Evolutionary conservation across 2,888 invertebrate species (phyloP).

Genomic region (Ophioninae sp.): DNA sequence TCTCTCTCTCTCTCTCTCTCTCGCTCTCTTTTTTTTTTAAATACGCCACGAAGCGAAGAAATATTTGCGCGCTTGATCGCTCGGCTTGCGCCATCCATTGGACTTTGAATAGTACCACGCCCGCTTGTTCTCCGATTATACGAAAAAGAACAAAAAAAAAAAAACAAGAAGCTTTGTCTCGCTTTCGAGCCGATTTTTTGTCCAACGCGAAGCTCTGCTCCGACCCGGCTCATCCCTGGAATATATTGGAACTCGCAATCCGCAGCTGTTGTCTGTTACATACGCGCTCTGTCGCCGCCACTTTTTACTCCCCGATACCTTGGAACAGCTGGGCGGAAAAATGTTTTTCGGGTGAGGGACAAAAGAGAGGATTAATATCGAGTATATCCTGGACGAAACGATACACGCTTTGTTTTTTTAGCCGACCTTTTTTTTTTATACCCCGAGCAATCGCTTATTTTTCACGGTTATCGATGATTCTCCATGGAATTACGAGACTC

Average conservation of each 20-base stretch:
- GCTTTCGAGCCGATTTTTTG: conserved; percentile 42
- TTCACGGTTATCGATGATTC: conserved; percentile 9
- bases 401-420: conserved; percentile 13
- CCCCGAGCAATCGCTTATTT: not conserved
- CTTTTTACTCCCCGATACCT: not conserved
- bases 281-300: not conserved
- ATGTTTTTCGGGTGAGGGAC: conserved; percentile 24
- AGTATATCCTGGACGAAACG: conserved; percentile 25
- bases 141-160: conserved; percentile 27
- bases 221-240: conserved; percentile 37
- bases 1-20: not conserved
- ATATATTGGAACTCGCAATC: conserved; percentile 39
- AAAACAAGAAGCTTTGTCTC: conserved; percentile 12
- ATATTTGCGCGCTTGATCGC: conserved; percentile 1
- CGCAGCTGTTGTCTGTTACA: conserved; percentile 6
- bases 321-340: conserved; percentile 25
- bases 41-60: not conserved
- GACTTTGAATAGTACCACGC: not conserved
- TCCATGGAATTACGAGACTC: conserved; percentile 30
- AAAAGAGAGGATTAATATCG: conserved; percentile 56
- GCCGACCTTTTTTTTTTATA: conserved; percentile 24
- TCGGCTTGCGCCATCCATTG: not conserved
- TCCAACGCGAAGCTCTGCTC: conserved; percentile 38
- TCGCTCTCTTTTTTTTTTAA: not conserved
- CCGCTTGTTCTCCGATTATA: not conserved